A percentile compares a stretch with the other conserved stretches of the same genome.
Evolutionary conservation across 2,113 vertebrate species (phyloP).

Genomic region (Ammospiza caudacuta): DNA sequence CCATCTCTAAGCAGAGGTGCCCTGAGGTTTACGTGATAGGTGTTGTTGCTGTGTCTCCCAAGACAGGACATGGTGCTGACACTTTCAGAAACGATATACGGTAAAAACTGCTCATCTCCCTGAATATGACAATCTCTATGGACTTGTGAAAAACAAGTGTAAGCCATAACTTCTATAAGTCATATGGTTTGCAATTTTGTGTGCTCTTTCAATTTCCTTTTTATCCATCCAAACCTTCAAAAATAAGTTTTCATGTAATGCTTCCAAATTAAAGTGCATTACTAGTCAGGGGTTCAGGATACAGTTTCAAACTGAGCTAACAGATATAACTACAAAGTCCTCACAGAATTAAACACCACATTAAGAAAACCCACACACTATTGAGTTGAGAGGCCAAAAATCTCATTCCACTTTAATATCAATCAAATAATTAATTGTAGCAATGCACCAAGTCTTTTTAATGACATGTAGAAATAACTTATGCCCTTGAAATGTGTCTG

Average conservation of each 20-base stretch:
- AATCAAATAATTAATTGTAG: slow-evolving; percentile 51
- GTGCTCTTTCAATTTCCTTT: neutral
- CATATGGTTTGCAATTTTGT: neutral
- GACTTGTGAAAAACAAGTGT: neutral
- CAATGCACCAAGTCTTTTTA: slow-evolving; percentile 17
- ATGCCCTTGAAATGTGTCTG: slow-evolving; percentile 52
- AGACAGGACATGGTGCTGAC: neutral
- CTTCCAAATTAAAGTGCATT: neutral
- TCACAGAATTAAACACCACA: neutral
- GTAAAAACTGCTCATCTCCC: neutral
- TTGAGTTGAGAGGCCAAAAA: slow-evolving; percentile 5
- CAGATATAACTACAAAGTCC: neutral
- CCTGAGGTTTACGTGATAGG: neutral
- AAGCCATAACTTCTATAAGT: neutral
- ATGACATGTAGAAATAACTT: slow-evolving; percentile 53
- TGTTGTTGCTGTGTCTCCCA: neutral
- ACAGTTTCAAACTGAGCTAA: neutral
- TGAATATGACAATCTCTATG: neutral
- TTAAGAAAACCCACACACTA: slow-evolving; percentile 20
- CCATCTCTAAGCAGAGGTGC: neutral
- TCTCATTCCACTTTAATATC: slow-evolving; percentile 15
- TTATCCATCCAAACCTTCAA: neutral
- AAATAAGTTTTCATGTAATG: neutral
- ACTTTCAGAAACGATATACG: neutral
- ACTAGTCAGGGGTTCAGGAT: neutral